These are phyloP conservation scores for Steinernema carpocapsae DNA, from an alignment of 2,888 invertebrate genomes.

Conservation along the genomic window DNA sequence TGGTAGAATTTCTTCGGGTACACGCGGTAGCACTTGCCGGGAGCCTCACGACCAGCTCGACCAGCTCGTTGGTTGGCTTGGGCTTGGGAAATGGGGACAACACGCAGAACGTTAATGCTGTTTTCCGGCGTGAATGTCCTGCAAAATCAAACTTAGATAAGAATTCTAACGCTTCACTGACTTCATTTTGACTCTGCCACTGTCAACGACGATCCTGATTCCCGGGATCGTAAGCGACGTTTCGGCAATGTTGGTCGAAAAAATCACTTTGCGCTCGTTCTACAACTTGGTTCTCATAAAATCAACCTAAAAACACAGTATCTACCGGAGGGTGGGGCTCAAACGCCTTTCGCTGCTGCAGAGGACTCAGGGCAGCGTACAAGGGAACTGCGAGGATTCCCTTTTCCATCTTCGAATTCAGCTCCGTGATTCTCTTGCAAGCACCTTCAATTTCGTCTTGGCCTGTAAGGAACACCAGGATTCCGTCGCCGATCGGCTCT, in stretches of 20 bases:
- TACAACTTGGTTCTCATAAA: slow-evolving; percentile 37
- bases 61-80: slow-evolving; percentile 91
- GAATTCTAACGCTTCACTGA: slow-evolving; percentile 38
- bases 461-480: slow-evolving; percentile 78
- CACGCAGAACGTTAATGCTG: slow-evolving; percentile 77
- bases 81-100: slow-evolving; percentile 83
- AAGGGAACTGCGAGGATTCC: slow-evolving; percentile 50
- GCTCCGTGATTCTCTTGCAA: slow-evolving; percentile 68
- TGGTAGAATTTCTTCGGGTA: slow-evolving; percentile 82
- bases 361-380: slow-evolving; percentile 50
- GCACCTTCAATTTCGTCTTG: slow-evolving; percentile 86
- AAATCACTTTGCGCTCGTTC: slow-evolving; percentile 81
- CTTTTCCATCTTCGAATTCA: slow-evolving; percentile 70
- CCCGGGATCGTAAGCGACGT: slow-evolving; percentile 95
- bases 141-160: background rate
- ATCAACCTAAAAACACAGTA: background rate
- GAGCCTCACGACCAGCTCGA: slow-evolving; percentile 79
- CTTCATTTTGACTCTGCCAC: slow-evolving; percentile 68
- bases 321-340: slow-evolving; percentile 25
- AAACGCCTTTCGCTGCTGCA: slow-evolving; percentile 46
- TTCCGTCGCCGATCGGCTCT: slow-evolving; percentile 66
- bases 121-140: slow-evolving; percentile 58
- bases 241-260: slow-evolving; percentile 96
- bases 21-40: slow-evolving; percentile 71
- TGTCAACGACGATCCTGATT: slow-evolving; percentile 77